A percentile compares a stretch with the other conserved stretches of the same genome.
Conservation (phyloP, 1,140 invertebrate species). For the Phthorimaea operculella region DNA sequence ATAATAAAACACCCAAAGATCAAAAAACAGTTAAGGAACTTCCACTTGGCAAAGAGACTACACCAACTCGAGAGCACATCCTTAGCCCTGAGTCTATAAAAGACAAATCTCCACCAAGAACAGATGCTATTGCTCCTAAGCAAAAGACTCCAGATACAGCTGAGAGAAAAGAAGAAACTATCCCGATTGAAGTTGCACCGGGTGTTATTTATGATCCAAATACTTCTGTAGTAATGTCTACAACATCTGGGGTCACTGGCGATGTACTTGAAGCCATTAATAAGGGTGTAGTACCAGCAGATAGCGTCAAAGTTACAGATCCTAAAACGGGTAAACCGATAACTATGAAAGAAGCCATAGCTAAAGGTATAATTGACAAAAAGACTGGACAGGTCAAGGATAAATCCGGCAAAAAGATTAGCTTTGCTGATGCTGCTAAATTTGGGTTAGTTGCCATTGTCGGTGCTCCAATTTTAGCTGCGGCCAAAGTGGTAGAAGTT, state of each 20-base stretch:
- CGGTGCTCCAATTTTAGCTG: conserved; percentile 76
- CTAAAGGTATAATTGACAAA: conserved; percentile 79
- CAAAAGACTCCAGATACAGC: conserved; percentile 23
- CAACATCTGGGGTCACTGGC: conserved; percentile 71
- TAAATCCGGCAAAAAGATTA: conserved; percentile 73
- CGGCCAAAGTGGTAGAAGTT: conserved; percentile 67
- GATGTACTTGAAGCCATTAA: conserved; percentile 76
- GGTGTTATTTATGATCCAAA: conserved; percentile 79
- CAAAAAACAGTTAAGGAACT: no score
- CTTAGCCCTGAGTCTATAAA: not conserved
- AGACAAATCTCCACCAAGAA: conserved; percentile 6
- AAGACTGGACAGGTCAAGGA: conserved; percentile 77
- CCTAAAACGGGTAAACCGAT: conserved; percentile 77
- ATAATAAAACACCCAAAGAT: not conserved
- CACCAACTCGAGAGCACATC: not conserved
- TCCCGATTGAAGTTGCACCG: conserved; percentile 73
- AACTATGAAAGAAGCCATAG: conserved; percentile 80
- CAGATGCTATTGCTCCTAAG: conserved; percentile 3
- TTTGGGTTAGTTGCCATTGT: conserved; percentile 77
- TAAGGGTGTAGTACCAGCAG: conserved; percentile 73
- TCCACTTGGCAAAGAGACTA: no score
- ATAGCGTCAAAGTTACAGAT: conserved; percentile 79
- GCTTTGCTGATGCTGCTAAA: conserved; percentile 79
- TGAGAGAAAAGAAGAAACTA: conserved; percentile 57
- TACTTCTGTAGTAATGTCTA: conserved; percentile 74